Conservation (phyloP, 2,888 invertebrate genomes). For the Dorcus hopei region DNA sequence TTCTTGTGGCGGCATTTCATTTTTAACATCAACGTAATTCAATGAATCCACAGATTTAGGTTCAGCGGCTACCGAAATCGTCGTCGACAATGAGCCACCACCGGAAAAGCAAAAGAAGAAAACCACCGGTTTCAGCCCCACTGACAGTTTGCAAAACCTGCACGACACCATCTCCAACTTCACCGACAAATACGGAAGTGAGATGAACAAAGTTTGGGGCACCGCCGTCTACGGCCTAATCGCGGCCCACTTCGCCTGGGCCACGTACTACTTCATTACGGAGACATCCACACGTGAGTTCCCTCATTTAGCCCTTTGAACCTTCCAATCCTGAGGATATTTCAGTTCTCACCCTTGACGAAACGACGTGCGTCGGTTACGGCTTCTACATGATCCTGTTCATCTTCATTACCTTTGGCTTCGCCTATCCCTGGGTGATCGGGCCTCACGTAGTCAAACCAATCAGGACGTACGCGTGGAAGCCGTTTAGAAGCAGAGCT, state of each 20-base stretch:
- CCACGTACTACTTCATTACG: slow-evolving; percentile 14
- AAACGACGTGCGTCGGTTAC: slow-evolving; percentile 62
- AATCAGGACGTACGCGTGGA: slow-evolving; percentile 35
- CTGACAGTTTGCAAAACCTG: not conserved
- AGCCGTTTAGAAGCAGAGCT: slow-evolving; percentile 32
- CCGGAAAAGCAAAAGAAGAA: not conserved
- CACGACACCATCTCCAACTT: not conserved
- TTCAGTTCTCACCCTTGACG: slow-evolving; percentile 7
- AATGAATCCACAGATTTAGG: no score
- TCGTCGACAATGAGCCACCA: no score
- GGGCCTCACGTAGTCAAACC: slow-evolving; percentile 55
- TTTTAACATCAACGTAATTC: no score
- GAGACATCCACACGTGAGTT: not conserved
- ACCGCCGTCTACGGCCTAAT: not conserved
- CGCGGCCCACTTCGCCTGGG: slow-evolving; percentile 14
- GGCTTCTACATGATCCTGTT: slow-evolving; percentile 68
- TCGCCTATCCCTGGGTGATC: slow-evolving; percentile 63
- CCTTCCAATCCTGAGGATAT: not conserved
- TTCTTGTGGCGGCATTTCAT: no score
- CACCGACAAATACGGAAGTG: not conserved
- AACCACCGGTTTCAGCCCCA: not conserved
- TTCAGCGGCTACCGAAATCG: no score
- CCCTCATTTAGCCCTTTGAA: not conserved
- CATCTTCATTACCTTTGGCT: slow-evolving; percentile 57
- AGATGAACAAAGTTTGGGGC: not conserved